Conservation (phyloP, 2,888 invertebrate genomes). For the Anoncus sp. region DNA sequence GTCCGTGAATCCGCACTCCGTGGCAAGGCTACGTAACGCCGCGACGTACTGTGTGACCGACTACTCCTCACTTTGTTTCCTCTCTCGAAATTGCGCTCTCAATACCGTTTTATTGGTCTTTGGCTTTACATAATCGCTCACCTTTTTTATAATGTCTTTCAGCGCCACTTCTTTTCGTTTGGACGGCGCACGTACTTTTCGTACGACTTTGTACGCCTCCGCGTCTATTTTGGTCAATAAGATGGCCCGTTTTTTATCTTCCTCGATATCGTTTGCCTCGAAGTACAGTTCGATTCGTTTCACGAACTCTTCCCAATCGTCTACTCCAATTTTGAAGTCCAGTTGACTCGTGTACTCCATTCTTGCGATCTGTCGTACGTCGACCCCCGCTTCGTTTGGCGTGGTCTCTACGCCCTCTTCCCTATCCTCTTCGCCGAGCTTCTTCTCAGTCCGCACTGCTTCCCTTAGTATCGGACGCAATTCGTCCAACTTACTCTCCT, state of each 20-base stretch:
- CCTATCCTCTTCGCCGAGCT: too few species aligned
- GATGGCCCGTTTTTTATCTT: conserved; percentile 44
- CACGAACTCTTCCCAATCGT: conserved; percentile 40
- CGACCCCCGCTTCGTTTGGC: too few species aligned
- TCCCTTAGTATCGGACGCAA: too few species aligned
- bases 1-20: conserved; percentile 40
- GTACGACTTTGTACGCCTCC: conserved; percentile 26
- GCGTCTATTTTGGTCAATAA: conserved; percentile 43
- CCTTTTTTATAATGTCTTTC: conserved; percentile 2
- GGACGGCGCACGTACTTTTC: conserved; percentile 8
- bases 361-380: too few species aligned
- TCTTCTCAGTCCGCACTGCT: too few species aligned
- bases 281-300: conserved; percentile 26
- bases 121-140: conserved; percentile 33
- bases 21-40: conserved; percentile 17
- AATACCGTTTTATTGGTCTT: conserved; percentile 46
- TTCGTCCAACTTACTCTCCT: too few species aligned
- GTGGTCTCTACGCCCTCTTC: too few species aligned
- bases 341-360: background rate
- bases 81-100: conserved; percentile 34
- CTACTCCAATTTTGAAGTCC: conserved; percentile 20
- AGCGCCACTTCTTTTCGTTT: background rate
- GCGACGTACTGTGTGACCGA: conserved; percentile 24
- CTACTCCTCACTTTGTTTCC: conserved; percentile 29
- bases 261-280: conserved; percentile 11